Evolutionary conservation across 1,140 invertebrate species (phyloP).

Genomic region (Papilio dardanus): DNA sequence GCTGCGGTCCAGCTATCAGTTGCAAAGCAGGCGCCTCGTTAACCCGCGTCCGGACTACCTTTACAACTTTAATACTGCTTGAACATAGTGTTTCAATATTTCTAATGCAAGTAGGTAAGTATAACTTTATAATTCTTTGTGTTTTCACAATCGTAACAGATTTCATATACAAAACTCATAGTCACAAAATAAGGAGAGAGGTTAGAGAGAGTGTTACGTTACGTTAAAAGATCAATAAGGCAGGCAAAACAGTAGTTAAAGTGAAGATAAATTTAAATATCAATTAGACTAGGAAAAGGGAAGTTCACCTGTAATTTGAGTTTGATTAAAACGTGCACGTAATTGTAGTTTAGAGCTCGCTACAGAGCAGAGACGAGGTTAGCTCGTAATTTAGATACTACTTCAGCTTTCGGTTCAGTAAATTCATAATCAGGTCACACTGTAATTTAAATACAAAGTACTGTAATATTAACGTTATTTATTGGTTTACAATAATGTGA

Average conservation of each 20-base stretch:
- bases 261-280: too few relatives aligned
- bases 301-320: not conserved
- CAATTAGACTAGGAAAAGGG: not conserved
- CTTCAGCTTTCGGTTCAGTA: not conserved
- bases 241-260: too few relatives aligned
- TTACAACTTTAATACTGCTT: not conserved
- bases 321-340: slow-evolving; percentile 6
- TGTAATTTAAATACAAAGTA: not conserved
- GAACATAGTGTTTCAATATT: not conserved
- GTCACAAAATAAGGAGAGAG: too few relatives aligned
- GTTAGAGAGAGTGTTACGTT: too few relatives aligned
- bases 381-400: not conserved
- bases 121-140: too few relatives aligned
- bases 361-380: not conserved
- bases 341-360: not conserved
- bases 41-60: not conserved
- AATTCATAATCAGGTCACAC: not conserved
- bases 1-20: slow-evolving; percentile 1
- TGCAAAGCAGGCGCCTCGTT: slow-evolving; percentile 7
- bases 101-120: too few relatives aligned
- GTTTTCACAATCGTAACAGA: too few relatives aligned
- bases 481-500: not conserved
- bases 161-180: too few relatives aligned
- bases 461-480: not conserved
- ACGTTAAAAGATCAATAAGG: too few relatives aligned